Evolutionary conservation across 2,888 invertebrate genomes (phyloP).

Genomic region (Meloe dianella): DNA sequence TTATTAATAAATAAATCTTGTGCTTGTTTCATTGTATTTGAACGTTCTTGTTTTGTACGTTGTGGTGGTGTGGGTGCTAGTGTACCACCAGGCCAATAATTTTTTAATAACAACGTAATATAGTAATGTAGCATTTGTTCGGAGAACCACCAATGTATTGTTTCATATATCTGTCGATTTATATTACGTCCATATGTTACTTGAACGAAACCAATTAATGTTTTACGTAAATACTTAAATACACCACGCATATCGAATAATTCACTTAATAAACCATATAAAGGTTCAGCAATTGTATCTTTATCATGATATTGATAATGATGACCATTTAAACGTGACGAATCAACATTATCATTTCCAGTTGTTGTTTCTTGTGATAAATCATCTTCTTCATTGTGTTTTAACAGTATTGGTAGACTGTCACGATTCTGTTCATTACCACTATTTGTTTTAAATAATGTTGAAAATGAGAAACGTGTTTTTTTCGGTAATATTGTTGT

Average conservation of each 20-base stretch:
- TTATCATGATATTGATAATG: constrained; percentile 65
- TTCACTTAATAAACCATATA: constrained; percentile 87
- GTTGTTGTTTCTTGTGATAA: constrained; percentile 77
- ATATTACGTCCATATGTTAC: constrained; percentile 70
- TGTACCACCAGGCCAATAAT: constrained; percentile 90
- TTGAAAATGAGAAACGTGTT: constrained; percentile 84
- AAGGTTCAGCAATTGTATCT: constrained; percentile 88
- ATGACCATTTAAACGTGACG: constrained; percentile 35
- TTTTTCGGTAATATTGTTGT: constrained; percentile 72
- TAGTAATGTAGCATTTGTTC: constrained; percentile 92
- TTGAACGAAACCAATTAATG: constrained; percentile 89
- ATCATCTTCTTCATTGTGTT: constrained; percentile 80
- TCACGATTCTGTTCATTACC: constrained; percentile 47
- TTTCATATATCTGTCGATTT: constrained; percentile 88
- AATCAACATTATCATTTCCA: constrained; percentile 54
- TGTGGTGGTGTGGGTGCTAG: constrained; percentile 64
- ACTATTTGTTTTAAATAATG: constrained; percentile 73
- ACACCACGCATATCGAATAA: constrained; percentile 90
- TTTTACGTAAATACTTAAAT: constrained; percentile 85
- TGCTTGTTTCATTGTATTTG: constrained; percentile 74
- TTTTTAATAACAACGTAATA: constrained; percentile 79
- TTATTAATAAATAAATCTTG: constrained; percentile 72
- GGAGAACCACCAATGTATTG: constrained; percentile 84
- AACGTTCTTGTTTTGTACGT: constrained; percentile 69
- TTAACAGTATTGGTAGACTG: constrained; percentile 53